Conservation (phyloP, 1,140 invertebrate genomes). For the Eubasilissa regina region DNA sequence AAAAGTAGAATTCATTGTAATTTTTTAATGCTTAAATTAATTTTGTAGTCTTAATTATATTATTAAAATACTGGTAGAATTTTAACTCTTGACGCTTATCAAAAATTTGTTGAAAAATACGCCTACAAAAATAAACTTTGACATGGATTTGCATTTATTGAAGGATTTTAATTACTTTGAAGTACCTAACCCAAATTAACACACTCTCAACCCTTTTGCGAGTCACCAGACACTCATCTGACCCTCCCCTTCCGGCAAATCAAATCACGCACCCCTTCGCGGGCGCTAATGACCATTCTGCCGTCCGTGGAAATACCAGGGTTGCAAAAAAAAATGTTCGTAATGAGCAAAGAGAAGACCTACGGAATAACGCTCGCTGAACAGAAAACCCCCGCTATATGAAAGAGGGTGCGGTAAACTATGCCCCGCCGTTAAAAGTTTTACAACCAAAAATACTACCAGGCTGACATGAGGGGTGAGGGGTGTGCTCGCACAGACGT, state of each 20-base stretch:
- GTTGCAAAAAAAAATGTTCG: constrained; percentile 31
- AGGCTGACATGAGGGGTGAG: constrained; percentile 25
- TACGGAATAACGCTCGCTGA: neutral
- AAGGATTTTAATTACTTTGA: neutral
- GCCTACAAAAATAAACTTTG: too few species aligned
- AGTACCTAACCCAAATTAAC: constrained; percentile 10
- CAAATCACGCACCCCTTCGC: constrained; percentile 45
- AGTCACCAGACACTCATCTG: neutral
- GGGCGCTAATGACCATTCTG: constrained; percentile 46
- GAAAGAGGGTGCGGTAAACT: constrained; percentile 48
- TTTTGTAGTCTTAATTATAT: too few species aligned
- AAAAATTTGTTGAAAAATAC: too few species aligned
- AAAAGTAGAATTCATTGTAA: too few species aligned
- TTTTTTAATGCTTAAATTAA: too few species aligned
- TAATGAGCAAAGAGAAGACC: constrained; percentile 39
- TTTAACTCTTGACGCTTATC: too few species aligned
- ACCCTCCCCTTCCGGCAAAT: constrained; percentile 27
- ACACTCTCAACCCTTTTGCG: constrained; percentile 32
- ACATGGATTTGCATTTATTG: neutral
- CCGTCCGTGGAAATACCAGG: constrained; percentile 12
- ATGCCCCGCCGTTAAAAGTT: constrained; percentile 71
- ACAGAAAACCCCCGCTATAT: constrained; percentile 48
- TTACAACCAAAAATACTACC: constrained; percentile 74
- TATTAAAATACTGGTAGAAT: too few species aligned
- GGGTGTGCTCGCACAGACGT: constrained; percentile 32